Conservation (phyloP, 1,140 invertebrate species). For the Pectinophora gossypiella region DNA sequence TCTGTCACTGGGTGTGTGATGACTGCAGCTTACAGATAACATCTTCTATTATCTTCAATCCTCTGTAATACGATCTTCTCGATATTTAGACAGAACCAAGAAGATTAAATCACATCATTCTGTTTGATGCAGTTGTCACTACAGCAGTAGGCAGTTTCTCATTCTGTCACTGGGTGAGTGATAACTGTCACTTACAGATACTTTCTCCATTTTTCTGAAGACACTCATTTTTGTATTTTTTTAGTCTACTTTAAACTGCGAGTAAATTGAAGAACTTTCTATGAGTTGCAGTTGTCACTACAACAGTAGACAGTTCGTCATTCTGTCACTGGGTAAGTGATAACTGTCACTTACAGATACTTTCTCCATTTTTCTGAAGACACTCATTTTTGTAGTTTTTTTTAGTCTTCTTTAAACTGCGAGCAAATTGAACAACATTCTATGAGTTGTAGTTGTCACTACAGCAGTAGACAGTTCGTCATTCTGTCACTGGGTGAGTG, state of each 20-base stretch:
- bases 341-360: not conserved
- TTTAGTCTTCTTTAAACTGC: not conserved
- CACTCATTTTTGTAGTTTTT: not conserved
- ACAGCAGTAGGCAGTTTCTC: slow-evolving; percentile 16
- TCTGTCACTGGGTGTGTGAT: slow-evolving; percentile 23
- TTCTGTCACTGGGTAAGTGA: slow-evolving; percentile 24
- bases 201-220: not conserved
- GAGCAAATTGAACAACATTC: not conserved
- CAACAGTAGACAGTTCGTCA: slow-evolving; percentile 12
- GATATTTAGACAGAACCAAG: too few species aligned
- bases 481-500: slow-evolving; percentile 27
- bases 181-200: slow-evolving; percentile 10
- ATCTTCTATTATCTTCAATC: not conserved
- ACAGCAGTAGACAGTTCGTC: slow-evolving; percentile 15
- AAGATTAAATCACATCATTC: too few species aligned
- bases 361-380: too few species aligned
- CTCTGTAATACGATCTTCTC: not conserved
- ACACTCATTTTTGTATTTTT: too few species aligned
- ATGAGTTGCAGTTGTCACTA: slow-evolving; percentile 9
- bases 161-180: slow-evolving; percentile 27
- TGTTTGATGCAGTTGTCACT: slow-evolving; percentile 12
- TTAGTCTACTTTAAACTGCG: too few species aligned
- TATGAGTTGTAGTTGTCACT: slow-evolving; percentile 14
- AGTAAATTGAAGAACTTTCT: too few species aligned
- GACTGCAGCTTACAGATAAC: not conserved